Conservation (phyloP, 2,113 vertebrate genomes). For the Crypturellus undulatus region DNA sequence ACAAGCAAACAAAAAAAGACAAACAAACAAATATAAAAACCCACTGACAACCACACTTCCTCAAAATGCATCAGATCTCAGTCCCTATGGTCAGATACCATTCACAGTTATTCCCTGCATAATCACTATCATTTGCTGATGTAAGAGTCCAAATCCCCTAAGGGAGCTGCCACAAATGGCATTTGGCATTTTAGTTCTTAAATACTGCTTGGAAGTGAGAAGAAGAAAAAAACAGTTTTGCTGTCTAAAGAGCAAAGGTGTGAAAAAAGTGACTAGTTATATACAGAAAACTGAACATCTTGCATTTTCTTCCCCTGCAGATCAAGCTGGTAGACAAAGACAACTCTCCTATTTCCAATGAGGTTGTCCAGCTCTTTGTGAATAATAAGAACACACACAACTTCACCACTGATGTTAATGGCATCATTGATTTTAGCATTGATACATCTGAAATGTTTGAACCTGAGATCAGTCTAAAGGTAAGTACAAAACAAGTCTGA, state of each 20-base stretch:
- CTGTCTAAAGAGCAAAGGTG: not conserved
- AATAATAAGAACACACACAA: conserved; percentile 47
- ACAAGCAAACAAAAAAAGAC: not conserved
- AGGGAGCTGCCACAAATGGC: not conserved
- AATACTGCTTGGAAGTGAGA: not conserved
- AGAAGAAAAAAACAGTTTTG: not conserved
- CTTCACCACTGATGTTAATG: conserved; percentile 58
- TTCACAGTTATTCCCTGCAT: not conserved
- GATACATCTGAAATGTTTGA: conserved; percentile 60
- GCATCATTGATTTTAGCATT: conserved; percentile 53
- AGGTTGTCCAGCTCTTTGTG: conserved; percentile 65
- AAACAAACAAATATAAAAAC: too few species aligned
- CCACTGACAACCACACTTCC: not conserved
- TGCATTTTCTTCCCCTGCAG: not conserved
- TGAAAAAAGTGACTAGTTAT: not conserved
- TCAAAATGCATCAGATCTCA: not conserved
- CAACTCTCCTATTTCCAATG: conserved; percentile 53
- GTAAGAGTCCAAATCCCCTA: not conserved
- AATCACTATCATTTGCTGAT: not conserved
- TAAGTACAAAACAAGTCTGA: conserved; percentile 40
- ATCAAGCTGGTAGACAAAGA: conserved; percentile 55
- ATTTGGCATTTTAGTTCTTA: not conserved
- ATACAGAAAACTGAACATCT: accelerated
- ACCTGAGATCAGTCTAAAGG: conserved; percentile 62
- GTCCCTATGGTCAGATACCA: not conserved